Base-by-base conservation (phyloP, 2,888 invertebrate species). In the Polymixis lichenea region DNA sequence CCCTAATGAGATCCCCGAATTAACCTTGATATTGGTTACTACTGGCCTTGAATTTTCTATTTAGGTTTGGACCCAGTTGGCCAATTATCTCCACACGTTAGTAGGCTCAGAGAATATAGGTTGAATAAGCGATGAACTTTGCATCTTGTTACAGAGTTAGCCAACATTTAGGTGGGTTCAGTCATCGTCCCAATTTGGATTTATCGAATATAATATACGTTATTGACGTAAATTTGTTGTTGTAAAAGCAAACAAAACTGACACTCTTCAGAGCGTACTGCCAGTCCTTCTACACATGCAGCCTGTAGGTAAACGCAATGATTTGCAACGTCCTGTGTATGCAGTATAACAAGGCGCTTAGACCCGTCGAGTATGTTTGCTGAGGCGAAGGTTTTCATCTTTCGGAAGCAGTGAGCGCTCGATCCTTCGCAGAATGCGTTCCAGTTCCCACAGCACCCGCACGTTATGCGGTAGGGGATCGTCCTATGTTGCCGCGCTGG, bases 21-120 rank as follows among this genome's bases (percentile, higher is more conserved):
- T 55, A 62, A 70, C 78, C 78, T 70, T 78, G 46, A 32, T 19
- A 56, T 65, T 58, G 43, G 62, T 64, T 43, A 19, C 25, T 43
- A 25, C 22, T 8, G 46, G 17, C n/a, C 72, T 22, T 65, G 64
- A 65, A 78, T 79, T 56, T 65, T 38, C 43, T 58, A 32, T 58
- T 56, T 28, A 13, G 58, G 46, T 49, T 60, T 19, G 43, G 51
- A 58, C 62, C 32, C 17, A 17, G 62, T 58, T 25, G 11, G 51
- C 3, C 46, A 58, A 72, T 58, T 72, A 79, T 6, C 9, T 17
- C 2, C 2, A 51, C 51, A 64, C 15, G 32, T 15, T 6, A 64
- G 25, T 62, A 55, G 69, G 46, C 38, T 55, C n/a, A n/a, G 13
- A 1, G 15, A 55, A 56, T 51, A 28, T 43, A 15, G 28, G 19